These are phyloP conservation scores for Mamestra configurata DNA, from an alignment of 1,140 invertebrate species.

Conservation along the genomic window DNA sequence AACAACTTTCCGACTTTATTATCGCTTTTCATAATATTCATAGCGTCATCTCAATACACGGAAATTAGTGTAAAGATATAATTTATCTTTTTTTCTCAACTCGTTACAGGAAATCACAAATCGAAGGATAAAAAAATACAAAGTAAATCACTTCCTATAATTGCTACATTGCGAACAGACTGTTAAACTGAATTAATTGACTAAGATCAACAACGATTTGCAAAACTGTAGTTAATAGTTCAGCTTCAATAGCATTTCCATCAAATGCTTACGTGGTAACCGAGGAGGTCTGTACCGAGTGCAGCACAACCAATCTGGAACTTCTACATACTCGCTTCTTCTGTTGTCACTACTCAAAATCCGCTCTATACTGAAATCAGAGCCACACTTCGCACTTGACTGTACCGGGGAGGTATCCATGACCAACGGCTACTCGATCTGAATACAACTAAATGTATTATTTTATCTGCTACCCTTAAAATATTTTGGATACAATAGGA, in stretches of 20 bases:
- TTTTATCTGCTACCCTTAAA: constrained; percentile 57
- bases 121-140: background rate
- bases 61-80: background rate
- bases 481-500: constrained; percentile 59
- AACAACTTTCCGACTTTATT: no score
- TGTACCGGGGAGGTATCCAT: constrained; percentile 76
- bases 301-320: constrained; percentile 91
- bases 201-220: background rate
- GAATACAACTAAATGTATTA: constrained; percentile 29
- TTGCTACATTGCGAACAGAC: no score
- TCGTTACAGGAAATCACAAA: no score
- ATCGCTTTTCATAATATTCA: no score
- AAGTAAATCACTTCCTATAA: background rate
- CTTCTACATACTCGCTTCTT: constrained; percentile 55
- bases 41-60: background rate
- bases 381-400: constrained; percentile 73
- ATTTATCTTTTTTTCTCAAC: background rate
- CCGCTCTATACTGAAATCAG: constrained; percentile 88
- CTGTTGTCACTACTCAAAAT: constrained; percentile 82
- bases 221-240: background rate
- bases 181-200: no score
- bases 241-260: background rate
- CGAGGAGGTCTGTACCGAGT: constrained; percentile 93
- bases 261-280: constrained; percentile 90
- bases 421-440: constrained; percentile 49